Percentiles rank a stretch among this genome's conserved stretches.
Conservation (phyloP, 2,797 vertebrate species). For the Vipera latastei region DNA sequence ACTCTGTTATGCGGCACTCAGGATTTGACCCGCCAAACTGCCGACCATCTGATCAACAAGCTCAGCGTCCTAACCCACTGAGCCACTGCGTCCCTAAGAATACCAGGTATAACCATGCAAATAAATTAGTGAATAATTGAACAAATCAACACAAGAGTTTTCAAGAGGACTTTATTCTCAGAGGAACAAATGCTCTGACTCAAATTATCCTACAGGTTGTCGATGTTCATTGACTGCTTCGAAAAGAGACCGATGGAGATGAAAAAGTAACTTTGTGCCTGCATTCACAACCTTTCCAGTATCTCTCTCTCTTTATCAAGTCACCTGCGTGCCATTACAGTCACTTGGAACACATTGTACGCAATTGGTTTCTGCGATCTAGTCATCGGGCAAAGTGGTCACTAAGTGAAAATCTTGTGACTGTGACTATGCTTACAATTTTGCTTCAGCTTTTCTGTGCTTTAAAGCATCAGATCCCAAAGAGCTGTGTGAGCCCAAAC, state of each 20-base stretch:
- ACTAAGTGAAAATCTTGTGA: not conserved
- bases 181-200: not conserved
- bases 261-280: not conserved
- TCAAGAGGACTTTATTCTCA: not conserved
- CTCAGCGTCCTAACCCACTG: no score
- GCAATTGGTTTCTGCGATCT: not conserved
- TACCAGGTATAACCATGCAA: not conserved
- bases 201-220: not conserved
- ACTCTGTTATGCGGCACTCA: no score
- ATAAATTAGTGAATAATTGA: not conserved
- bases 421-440: not conserved
- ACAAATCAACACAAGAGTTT: not conserved
- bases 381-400: not conserved
- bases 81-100: not conserved
- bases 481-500: not conserved
- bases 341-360: not conserved
- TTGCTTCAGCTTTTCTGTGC: not conserved
- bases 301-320: not conserved
- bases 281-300: not conserved
- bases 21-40: no score
- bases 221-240: not conserved
- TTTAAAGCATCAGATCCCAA: not conserved
- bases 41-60: no score
- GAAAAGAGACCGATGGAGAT: not conserved
- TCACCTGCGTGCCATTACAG: not conserved